These are phyloP conservation scores for Meloidogyne exigua DNA, from an alignment of 1,140 invertebrate species.

Conservation along the genomic window DNA sequence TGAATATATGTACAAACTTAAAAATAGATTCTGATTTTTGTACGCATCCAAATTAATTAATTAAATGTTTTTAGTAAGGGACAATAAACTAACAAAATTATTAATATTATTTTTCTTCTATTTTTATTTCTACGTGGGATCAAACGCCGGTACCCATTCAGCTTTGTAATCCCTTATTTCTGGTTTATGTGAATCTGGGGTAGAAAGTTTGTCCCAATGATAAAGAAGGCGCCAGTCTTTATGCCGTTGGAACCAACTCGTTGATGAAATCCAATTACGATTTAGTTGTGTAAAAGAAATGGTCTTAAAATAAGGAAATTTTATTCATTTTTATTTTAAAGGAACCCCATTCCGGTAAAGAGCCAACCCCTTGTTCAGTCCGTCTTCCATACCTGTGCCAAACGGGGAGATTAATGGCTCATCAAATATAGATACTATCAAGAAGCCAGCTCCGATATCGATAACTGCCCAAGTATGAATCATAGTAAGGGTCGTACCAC, in stretches of 20 bases:
- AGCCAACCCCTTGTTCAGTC: conserved; percentile 23
- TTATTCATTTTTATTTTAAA: neutral
- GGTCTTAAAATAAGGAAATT: conserved; percentile 3
- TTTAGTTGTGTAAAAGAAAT: conserved; percentile 22
- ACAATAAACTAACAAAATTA: neutral
- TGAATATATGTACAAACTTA: neutral
- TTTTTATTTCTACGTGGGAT: conserved; percentile 22
- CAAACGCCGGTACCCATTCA: conserved; percentile 24
- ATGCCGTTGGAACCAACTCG: conserved; percentile 23
- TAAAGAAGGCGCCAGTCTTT: conserved; percentile 25
- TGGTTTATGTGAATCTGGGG: conserved; percentile 15
- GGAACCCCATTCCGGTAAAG: conserved; percentile 19
- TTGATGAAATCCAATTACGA: conserved; percentile 28
- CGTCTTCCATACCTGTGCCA: conserved; percentile 26
- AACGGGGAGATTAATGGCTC: conserved; percentile 4
- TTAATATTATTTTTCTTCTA: neutral
- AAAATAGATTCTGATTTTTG: neutral
- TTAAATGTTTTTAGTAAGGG: neutral
- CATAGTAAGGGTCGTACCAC: conserved; percentile 25
- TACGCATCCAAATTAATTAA: neutral
- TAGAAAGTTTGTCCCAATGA: conserved; percentile 10
- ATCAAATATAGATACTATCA: conserved; percentile 18
- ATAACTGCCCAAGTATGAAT: conserved; percentile 27
- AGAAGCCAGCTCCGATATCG: conserved; percentile 28
- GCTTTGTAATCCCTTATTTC: conserved; percentile 6